Conservation (phyloP, 2,797 vertebrate species). For the Pitangus sulphuratus region DNA sequence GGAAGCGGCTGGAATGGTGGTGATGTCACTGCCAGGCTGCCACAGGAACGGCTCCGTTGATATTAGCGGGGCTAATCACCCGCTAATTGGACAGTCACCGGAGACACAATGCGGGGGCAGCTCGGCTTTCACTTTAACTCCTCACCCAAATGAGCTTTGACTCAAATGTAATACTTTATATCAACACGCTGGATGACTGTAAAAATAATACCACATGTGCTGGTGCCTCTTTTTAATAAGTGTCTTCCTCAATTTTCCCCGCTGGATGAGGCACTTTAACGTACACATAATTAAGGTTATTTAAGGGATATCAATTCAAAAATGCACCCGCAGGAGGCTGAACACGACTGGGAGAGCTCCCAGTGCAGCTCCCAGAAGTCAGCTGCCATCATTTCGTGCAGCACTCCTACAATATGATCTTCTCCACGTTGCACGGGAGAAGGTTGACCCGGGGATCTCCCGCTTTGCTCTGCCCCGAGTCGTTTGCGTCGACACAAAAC, state of each 20-base stretch:
- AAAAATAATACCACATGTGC: conserved; percentile 82
- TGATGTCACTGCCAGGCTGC: conserved; percentile 74
- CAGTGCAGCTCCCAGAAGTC: background rate
- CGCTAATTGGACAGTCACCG: conserved; percentile 78
- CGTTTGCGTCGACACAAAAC: fast-evolving
- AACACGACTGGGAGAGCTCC: conserved; percentile 33
- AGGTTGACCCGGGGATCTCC: background rate
- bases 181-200: conserved; percentile 80
- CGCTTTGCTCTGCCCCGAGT: background rate
- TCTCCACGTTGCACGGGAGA: background rate
- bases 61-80: conserved; percentile 81
- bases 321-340: conserved; percentile 53
- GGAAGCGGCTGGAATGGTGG: conserved; percentile 56
- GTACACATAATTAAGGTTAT: conserved; percentile 72
- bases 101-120: conserved; percentile 65
- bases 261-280: conserved; percentile 75
- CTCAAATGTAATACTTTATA: conserved; percentile 84
- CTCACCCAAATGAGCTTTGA: conserved; percentile 84
- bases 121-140: conserved; percentile 80
- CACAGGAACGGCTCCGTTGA: conserved; percentile 74
- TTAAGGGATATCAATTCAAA: conserved; percentile 75
- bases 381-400: background rate
- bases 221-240: conserved; percentile 80
- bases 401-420: background rate
- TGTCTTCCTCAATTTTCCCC: conserved; percentile 84